These are phyloP conservation scores for Ctenosaura bakeri DNA, from an alignment of 2,797 vertebrate species.

Conservation along the genomic window DNA sequence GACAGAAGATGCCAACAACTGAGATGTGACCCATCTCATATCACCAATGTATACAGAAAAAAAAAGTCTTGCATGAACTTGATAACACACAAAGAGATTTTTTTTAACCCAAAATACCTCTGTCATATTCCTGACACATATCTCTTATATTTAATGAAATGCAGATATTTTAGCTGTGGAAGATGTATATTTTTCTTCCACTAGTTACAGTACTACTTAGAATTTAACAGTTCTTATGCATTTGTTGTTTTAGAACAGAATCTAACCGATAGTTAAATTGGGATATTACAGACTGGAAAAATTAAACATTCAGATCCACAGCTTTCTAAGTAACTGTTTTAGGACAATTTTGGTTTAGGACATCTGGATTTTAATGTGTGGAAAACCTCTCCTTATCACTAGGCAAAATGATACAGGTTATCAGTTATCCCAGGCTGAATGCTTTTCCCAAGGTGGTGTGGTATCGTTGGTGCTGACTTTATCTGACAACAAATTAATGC, in stretches of 20 bases:
- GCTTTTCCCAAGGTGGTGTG: neutral
- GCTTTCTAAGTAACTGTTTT: neutral
- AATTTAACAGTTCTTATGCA: neutral
- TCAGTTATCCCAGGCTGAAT: neutral
- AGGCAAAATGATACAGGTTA: neutral
- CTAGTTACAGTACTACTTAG: neutral
- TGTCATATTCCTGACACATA: neutral
- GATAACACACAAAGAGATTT: neutral
- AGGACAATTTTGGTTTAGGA: neutral
- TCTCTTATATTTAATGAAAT: too few species aligned
- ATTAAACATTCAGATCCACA: neutral
- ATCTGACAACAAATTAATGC: neutral
- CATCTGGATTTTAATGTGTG: neutral
- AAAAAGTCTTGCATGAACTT: slow-evolving; percentile 18
- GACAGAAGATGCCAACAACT: slow-evolving; percentile 13
- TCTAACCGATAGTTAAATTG: neutral
- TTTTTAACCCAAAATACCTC: neutral
- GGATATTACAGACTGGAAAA: neutral
- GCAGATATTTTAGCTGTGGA: neutral
- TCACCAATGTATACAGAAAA: slow-evolving; percentile 27
- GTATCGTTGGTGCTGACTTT: neutral
- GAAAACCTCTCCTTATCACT: neutral
- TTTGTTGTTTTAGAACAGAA: neutral
- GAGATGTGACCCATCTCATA: neutral
- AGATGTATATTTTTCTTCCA: slow-evolving; percentile 22